Evolutionary conservation across 2,113 vertebrate species (phyloP).

Genomic region (Aythya baeri): DNA sequence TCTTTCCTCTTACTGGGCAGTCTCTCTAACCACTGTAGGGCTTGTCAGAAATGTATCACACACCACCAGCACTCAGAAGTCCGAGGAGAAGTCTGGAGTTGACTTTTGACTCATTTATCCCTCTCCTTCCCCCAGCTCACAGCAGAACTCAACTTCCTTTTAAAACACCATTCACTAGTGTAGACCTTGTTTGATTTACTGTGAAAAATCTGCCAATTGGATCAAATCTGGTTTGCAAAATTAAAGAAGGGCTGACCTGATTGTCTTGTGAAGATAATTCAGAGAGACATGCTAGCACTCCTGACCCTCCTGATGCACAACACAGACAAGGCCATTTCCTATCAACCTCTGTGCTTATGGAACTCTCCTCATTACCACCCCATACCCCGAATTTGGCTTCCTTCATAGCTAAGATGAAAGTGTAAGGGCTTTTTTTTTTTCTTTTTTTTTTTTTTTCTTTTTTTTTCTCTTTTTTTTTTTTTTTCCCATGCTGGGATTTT

Average conservation of each 20-base stretch:
- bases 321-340: background rate
- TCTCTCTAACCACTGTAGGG: background rate
- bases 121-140: background rate
- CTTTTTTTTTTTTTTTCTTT: background rate
- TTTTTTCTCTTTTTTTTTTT: background rate
- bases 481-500: background rate
- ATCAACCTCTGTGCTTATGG: background rate
- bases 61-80: background rate
- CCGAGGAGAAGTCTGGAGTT: background rate
- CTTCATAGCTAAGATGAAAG: background rate
- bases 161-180: background rate
- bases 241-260: slow-evolving; percentile 51
- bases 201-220: slow-evolving; percentile 10
- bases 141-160: background rate
- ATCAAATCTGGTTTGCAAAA: slow-evolving; percentile 60
- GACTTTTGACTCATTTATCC: background rate
- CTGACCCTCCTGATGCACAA: background rate
- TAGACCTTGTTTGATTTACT: slow-evolving; percentile 11
- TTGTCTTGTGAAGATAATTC: slow-evolving; percentile 47
- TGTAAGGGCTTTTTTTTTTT: background rate
- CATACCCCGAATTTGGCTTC: background rate
- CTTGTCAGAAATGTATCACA: background rate
- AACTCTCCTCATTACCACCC: background rate
- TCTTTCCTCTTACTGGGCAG: background rate
- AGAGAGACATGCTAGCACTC: background rate